Conservation (phyloP, 2,888 invertebrate genomes). For the Hyposoter didymator region DNA sequence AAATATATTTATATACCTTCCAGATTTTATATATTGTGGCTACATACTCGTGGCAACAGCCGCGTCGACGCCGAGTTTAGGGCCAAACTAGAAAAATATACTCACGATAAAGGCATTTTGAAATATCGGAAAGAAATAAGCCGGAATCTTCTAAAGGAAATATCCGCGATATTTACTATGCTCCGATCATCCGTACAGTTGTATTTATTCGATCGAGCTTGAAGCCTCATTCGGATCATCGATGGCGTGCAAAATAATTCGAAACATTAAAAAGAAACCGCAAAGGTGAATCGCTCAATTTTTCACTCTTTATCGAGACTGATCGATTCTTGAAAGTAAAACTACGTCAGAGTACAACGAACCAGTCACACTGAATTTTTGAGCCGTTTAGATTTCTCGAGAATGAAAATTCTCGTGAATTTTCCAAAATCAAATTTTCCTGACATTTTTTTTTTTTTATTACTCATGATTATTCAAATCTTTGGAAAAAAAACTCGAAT, state of each 20-base stretch:
- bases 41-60: constrained; percentile 20
- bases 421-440: too few species aligned
- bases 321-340: not conserved
- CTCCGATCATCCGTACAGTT: not conserved
- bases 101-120: constrained; percentile 9
- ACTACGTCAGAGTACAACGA: too few species aligned
- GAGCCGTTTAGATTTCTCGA: too few species aligned
- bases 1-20: constrained; percentile 9
- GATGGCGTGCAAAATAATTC: not conserved
- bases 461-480: too few species aligned
- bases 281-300: not conserved
- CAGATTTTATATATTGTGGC: not conserved
- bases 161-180: not conserved
- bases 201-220: not conserved
- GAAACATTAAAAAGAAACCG: not conserved
- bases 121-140: constrained; percentile 24
- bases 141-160: not conserved
- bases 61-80: not conserved
- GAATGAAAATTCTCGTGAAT: too few species aligned
- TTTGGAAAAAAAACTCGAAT: not conserved
- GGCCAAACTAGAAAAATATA: constrained; percentile 1
- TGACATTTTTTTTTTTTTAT: too few species aligned
- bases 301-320: not conserved
- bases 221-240: not conserved
- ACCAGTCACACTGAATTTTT: too few species aligned